These are phyloP conservation scores for Gallinago stenura DNA, from an alignment of 2,797 vertebrate species.

Conservation along the genomic window DNA sequence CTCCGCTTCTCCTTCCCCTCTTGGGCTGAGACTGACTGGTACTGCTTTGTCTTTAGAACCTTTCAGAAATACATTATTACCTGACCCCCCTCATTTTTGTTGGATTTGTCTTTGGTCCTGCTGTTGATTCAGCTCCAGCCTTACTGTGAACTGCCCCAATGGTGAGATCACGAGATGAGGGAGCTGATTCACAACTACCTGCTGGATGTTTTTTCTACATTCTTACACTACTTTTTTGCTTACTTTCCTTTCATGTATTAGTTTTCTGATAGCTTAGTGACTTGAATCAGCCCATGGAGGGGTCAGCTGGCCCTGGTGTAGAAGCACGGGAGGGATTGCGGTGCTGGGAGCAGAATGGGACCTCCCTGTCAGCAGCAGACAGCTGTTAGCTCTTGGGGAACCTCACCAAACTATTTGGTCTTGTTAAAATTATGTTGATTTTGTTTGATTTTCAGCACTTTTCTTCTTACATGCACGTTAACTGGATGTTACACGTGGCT, in stretches of 20 bases:
- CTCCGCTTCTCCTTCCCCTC: not conserved
- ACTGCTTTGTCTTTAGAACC: not conserved
- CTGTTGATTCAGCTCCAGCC: not conserved
- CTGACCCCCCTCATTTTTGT: not conserved
- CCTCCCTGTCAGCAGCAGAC: fast-evolving
- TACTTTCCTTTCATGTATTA: not conserved
- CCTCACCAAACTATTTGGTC: not conserved
- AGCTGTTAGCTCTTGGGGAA: not conserved
- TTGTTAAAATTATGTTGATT: not conserved
- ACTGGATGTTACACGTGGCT: not conserved
- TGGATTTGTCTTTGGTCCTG: not conserved
- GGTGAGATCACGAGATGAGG: not conserved
- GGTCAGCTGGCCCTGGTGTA: not conserved
- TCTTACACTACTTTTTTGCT: not conserved
- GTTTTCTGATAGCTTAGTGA: not conserved
- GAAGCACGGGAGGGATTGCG: not conserved
- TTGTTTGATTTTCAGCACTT: not conserved
- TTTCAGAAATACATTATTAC: not conserved
- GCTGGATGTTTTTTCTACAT: not conserved
- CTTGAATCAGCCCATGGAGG: not conserved
- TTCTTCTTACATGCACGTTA: not conserved
- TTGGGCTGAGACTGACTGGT: not conserved
- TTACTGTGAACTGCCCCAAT: not conserved
- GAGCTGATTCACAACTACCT: not conserved
- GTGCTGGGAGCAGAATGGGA: not conserved